Evolutionary conservation across 2,888 invertebrate genomes (phyloP).

Genomic region (Ctena decussata): DNA sequence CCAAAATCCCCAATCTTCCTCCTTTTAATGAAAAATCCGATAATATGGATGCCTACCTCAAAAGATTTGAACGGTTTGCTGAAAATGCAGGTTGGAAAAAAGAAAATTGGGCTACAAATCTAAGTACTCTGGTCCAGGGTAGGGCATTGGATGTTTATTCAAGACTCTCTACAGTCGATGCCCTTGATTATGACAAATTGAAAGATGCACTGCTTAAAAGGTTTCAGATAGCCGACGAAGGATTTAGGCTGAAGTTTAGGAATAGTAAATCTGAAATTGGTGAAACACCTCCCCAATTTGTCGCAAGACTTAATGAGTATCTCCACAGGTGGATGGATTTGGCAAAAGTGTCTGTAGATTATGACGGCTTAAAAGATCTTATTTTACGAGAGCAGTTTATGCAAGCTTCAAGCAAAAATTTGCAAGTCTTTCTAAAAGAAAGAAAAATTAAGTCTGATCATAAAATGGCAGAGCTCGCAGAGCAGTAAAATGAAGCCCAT

Average conservation of each 20-base stretch:
- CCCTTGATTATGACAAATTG: constrained; percentile 2
- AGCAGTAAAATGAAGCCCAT: constrained; percentile 42
- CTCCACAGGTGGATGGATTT: constrained; percentile 9
- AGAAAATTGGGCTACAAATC: constrained; percentile 16
- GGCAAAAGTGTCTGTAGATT: background rate
- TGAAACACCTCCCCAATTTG: constrained; percentile 17
- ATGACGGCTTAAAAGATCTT: constrained; percentile 4
- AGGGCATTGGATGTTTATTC: constrained; percentile 17
- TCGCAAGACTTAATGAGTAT: background rate
- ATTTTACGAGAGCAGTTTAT: constrained; percentile 19
- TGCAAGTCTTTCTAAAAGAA: constrained; percentile 8
- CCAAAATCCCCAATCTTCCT: constrained; percentile 21
- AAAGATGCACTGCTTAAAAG: constrained; percentile 6
- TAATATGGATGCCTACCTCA: constrained; percentile 22
- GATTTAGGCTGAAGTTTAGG: constrained; percentile 18
- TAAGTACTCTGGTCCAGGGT: constrained; percentile 22
- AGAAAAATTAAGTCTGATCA: background rate
- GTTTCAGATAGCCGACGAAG: constrained; percentile 24
- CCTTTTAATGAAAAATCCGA: constrained; percentile 4
- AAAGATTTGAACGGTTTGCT: background rate
- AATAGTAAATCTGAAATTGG: background rate
- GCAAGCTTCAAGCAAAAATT: background rate
- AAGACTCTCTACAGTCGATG: background rate
- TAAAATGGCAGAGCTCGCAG: constrained; percentile 17
- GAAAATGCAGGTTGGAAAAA: constrained; percentile 12